phyloP scores from a whole-genome alignment of 2,888 invertebrate genomes.

The Drosophila acutilabella region DNA sequence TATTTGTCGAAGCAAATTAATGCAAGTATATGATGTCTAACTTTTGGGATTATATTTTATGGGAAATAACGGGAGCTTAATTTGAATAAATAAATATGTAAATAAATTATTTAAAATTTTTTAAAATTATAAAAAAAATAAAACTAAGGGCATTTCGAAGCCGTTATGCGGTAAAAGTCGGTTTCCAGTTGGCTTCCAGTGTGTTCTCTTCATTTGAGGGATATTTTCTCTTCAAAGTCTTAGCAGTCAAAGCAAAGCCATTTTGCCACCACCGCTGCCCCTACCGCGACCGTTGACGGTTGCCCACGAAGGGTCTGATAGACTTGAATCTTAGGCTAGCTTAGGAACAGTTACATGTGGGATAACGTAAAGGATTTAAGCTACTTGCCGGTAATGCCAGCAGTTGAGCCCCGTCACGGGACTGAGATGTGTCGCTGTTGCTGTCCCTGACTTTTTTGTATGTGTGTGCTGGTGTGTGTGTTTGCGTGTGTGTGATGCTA shows the following conservation, averaged over 20 bases:
- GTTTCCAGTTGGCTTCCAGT: slow-evolving; percentile 51
- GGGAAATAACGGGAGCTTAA: too few relatives aligned
- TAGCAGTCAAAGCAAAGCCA: not conserved
- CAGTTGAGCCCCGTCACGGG: slow-evolving; percentile 47
- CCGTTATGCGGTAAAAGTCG: not conserved
- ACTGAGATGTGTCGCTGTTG: slow-evolving; percentile 4
- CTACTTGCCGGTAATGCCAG: slow-evolving; percentile 70
- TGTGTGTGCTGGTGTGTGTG: slow-evolving; percentile 15
- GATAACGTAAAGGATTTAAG: slow-evolving; percentile 76
- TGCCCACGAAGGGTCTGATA: slow-evolving; percentile 3
- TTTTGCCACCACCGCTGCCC: not conserved
- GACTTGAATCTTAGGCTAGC: slow-evolving; percentile 45
- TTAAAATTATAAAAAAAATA: not conserved
- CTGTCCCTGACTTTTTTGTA: slow-evolving; percentile 5
- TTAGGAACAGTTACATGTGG: slow-evolving; percentile 67
- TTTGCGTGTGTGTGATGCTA: slow-evolving; percentile 34
- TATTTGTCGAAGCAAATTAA: too few relatives aligned
- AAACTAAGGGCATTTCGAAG: slow-evolving; percentile 20
- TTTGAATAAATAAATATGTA: too few relatives aligned
- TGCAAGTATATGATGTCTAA: too few relatives aligned
- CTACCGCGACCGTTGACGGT: not conserved
- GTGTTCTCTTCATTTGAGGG: slow-evolving; percentile 52
- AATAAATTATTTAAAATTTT: too few relatives aligned
- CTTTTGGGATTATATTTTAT: too few relatives aligned
- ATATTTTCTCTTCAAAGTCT: slow-evolving; percentile 55